phyloP scores from a whole-genome alignment of 2,113 vertebrate genomes.

The Vidua macroura region DNA sequence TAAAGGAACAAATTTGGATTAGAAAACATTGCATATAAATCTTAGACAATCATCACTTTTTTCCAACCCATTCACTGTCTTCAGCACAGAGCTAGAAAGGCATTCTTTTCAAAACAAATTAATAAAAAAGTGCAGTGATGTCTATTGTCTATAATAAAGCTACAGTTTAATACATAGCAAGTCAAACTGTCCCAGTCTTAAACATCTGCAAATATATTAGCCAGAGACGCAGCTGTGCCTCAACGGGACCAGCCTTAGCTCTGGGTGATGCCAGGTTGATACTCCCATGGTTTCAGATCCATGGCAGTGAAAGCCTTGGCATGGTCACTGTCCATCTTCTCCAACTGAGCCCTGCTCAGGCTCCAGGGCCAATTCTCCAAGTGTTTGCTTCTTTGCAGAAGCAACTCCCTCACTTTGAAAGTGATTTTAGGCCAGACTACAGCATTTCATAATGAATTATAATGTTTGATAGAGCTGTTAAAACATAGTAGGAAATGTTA shows the following conservation, averaged over 20 bases:
- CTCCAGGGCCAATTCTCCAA: neutral
- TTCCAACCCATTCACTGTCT: neutral
- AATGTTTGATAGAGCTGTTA: neutral
- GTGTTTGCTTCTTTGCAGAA: neutral
- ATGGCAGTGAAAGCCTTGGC: neutral
- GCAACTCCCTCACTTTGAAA: neutral
- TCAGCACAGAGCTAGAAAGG: neutral
- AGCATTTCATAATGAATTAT: neutral
- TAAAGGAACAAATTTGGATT: neutral
- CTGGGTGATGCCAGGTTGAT: neutral
- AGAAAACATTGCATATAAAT: neutral
- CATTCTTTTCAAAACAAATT: slow-evolving; percentile 15
- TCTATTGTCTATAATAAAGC: neutral
- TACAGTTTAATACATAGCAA: neutral
- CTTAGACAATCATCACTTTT: neutral
- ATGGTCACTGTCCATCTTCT: neutral
- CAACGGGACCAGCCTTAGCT: neutral
- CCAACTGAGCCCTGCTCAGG: neutral
- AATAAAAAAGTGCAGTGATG: neutral
- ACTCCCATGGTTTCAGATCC: neutral
- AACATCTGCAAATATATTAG: neutral
- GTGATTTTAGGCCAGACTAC: neutral
- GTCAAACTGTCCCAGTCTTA: neutral
- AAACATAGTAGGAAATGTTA: neutral
- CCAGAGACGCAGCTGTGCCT: neutral